phyloP scores from a whole-genome alignment of 2,888 invertebrate species.

The Odontothrips loti region DNA sequence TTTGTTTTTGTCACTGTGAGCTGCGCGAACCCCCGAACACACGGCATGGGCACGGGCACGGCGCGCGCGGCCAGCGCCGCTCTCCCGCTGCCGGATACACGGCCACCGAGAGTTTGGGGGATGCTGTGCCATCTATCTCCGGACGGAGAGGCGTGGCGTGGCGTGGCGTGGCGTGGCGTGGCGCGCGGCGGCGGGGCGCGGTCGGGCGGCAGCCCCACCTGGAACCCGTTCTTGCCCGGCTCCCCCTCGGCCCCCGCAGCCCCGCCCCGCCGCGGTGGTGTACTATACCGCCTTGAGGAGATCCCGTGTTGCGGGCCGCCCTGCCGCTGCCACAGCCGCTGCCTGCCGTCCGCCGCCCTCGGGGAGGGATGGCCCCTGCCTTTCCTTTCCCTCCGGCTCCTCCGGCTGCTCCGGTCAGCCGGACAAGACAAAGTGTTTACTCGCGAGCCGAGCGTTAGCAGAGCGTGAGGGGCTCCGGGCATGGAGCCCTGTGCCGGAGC shows the following conservation, averaged over 20 bases:
- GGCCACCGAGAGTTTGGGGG: background rate
- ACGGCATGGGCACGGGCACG: too few relatives aligned
- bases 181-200: background rate
- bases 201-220: constrained; percentile 3
- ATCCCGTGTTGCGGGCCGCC: background rate
- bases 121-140: constrained; percentile 10
- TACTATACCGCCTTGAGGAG: background rate
- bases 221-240: constrained; percentile 12
- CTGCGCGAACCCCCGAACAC: background rate
- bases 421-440: constrained; percentile 22
- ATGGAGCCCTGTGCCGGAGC: too few relatives aligned
- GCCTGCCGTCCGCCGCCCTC: background rate
- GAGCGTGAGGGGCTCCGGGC: too few relatives aligned
- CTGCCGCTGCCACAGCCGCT: too few relatives aligned
- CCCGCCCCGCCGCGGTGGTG: background rate
- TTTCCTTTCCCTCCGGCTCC: background rate
- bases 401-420: background rate
- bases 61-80: background rate
- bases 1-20: background rate
- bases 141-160: background rate
- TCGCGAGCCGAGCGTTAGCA: background rate
- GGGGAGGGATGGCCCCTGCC: constrained; percentile 13
- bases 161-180: background rate
- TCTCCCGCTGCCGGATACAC: background rate
- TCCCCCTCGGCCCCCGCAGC: background rate